phyloP scores from a whole-genome alignment of 2,888 invertebrate genomes.

The Esperia sulphurella region DNA sequence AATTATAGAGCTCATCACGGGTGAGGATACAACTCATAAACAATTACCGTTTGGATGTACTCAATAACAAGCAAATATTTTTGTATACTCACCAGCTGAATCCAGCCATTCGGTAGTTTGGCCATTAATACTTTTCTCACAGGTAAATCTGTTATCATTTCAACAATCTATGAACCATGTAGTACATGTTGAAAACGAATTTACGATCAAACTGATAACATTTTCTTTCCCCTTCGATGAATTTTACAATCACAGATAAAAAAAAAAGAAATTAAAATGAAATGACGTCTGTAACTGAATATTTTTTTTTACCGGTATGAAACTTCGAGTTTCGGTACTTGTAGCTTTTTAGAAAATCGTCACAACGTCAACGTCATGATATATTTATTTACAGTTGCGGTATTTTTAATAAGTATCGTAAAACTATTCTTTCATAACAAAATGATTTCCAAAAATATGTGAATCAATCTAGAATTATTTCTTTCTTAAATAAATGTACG shows the following conservation, averaged over 20 bases:
- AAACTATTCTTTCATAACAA: too few species aligned
- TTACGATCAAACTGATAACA: slow-evolving; percentile 27
- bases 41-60: slow-evolving; percentile 47
- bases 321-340: too few species aligned
- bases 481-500: too few species aligned
- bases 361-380: too few species aligned
- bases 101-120: slow-evolving; percentile 78
- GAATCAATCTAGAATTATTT: too few species aligned
- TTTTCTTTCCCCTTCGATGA: slow-evolving; percentile 30
- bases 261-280: not conserved
- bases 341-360: too few species aligned
- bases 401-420: too few species aligned
- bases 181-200: slow-evolving; percentile 25
- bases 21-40: slow-evolving; percentile 53
- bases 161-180: slow-evolving; percentile 24
- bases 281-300: not conserved
- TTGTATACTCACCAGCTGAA: slow-evolving; percentile 70
- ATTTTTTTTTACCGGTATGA: too few species aligned
- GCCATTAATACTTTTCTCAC: slow-evolving; percentile 61
- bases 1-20: slow-evolving; percentile 49
- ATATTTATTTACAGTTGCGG: too few species aligned
- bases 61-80: slow-evolving; percentile 29
- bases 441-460: too few species aligned
- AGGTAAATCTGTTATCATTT: slow-evolving; percentile 39
- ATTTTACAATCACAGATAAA: slow-evolving; percentile 4